Evolutionary conservation across 2,888 invertebrate species (phyloP), one percentile per base, ranked within the genome.

Genomic region (Leucania comma): DNA sequence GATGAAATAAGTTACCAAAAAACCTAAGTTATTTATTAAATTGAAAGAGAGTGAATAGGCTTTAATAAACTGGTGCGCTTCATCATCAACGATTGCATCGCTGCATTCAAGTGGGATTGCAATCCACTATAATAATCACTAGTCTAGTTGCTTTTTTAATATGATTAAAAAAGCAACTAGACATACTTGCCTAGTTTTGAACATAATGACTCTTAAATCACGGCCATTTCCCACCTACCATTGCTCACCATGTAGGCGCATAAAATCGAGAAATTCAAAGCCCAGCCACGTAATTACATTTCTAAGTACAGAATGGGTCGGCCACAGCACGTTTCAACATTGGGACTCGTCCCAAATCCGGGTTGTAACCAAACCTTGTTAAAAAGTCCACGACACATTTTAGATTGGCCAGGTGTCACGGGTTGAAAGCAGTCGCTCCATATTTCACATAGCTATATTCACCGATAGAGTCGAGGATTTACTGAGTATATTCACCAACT

Each of bases 321-420:
- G 26, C 56, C 50, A 32, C 54, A 57, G 62, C 60, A 72, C 67
- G 79, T 79, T 72, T 75, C 59, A 64, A 75, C 72, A 61, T 72
- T 22, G 57, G 62, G 66, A 63, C 60, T 79, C 66, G 64, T 56
- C 68, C 68, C 72, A 69, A 82, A 84, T 79, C 70, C 68, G 75
- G 73, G 63, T 62, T 63, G 74, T 75, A 68, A 73, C 76, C 66
- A 74, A 81, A 75, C 80, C 77, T 80, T 81, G 81, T 81, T 83
- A 76, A 83, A 84, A 84, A 84, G 67, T 84, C 82, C 74, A 74
- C 75, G 81, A 83, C 84, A 79, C 72, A 79, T 79, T 83, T 84
- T 71, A 46, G 61, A 74, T 79, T 81, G 79, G 70, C 67, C 84
- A 81, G 79, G 81, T 84, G 79, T 82, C 73, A 74, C 68, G 64